A percentile compares a stretch with the other conserved stretches of the same genome.
phyloP scores from a whole-genome alignment of 2,113 vertebrate genomes.

The Miniopterus natalensis region DNA sequence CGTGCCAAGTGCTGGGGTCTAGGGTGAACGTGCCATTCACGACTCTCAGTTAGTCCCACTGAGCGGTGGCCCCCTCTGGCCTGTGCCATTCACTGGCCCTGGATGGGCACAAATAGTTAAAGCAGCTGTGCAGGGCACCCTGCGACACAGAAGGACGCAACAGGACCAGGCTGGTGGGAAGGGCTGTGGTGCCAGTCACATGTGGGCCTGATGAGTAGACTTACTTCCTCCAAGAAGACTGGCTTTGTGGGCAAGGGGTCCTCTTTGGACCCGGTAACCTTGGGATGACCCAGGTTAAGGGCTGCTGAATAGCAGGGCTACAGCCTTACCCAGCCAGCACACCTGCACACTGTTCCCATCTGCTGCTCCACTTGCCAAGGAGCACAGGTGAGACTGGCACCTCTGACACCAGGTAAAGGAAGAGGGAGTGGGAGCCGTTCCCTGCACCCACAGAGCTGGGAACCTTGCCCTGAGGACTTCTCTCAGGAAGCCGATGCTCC shows the following conservation, averaged over 20 bases:
- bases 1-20: background rate
- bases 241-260: background rate
- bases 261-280: background rate
- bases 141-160: background rate
- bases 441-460: too few species aligned
- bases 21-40: rapidly evolving
- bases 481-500: rapidly evolving
- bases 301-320: background rate
- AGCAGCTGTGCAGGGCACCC: rapidly evolving
- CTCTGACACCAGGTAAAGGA: background rate
- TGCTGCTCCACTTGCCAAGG: rapidly evolving
- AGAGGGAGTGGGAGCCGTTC: background rate
- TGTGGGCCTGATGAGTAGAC: rapidly evolving
- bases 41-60: rapidly evolving
- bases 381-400: background rate
- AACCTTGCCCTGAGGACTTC: too few species aligned
- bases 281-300: background rate
- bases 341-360: background rate
- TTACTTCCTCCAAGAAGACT: background rate
- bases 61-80: rapidly evolving
- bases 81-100: background rate
- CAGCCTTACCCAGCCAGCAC: background rate
- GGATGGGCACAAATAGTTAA: too few species aligned
- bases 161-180: background rate
- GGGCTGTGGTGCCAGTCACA: rapidly evolving